phyloP scores from a whole-genome alignment of 2,888 invertebrate genomes.

The Autographa gamma region DNA sequence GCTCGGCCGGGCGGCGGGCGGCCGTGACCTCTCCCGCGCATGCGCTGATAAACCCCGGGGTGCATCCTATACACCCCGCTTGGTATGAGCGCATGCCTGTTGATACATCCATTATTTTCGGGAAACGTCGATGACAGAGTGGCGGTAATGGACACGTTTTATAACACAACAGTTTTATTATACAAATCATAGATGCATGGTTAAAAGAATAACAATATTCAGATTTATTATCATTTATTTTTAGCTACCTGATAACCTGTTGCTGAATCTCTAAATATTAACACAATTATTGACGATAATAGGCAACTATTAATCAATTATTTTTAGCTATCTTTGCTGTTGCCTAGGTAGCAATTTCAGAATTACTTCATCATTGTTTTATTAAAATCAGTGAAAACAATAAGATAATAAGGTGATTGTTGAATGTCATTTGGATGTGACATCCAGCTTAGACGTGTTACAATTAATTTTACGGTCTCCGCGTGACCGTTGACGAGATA shows the following conservation, averaged over 20 bases:
- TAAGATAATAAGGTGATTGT: conserved; percentile 23
- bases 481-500: conserved; percentile 17
- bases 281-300: no score
- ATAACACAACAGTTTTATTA: no score
- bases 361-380: no score
- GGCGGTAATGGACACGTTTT: no score
- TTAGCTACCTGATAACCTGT: no score
- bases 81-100: conserved; percentile 31
- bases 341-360: no score
- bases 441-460: conserved; percentile 19
- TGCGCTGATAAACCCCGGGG: conserved; percentile 31
- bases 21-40: conserved; percentile 44
- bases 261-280: no score
- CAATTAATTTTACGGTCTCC: conserved; percentile 24
- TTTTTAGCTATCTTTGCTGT: no score
- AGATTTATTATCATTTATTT: no score
- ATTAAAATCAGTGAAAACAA: neutral
- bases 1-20: conserved; percentile 17
- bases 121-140: neutral
- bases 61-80: conserved; percentile 33
- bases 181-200: no score
- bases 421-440: conserved; percentile 41
- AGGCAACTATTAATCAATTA: no score
- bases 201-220: no score
- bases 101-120: conserved; percentile 32